phyloP scores from a whole-genome alignment of 2,113 vertebrate species.

The Passer montanus region DNA sequence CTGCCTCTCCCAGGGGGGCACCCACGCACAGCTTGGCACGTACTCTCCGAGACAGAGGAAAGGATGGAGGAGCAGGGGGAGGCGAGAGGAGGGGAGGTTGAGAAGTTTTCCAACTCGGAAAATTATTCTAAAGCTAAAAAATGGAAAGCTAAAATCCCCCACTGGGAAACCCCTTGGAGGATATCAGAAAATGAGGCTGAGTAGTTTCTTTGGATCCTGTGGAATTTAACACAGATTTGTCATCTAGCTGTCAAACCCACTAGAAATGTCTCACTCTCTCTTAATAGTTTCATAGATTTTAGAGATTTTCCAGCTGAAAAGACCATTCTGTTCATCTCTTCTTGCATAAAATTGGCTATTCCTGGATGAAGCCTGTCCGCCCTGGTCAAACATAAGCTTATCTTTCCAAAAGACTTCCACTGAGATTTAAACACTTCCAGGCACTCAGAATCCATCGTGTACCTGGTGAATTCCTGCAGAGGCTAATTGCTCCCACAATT shows the following conservation, averaged over 20 bases:
- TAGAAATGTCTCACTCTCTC: slow-evolving; percentile 41
- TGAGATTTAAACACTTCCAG: neutral
- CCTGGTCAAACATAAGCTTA: neutral
- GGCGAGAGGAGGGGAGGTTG: neutral
- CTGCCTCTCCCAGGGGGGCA: neutral
- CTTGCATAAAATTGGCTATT: slow-evolving; percentile 10
- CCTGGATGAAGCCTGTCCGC: neutral
- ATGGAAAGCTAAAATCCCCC: neutral
- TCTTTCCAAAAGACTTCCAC: neutral
- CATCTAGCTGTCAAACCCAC: slow-evolving; percentile 44
- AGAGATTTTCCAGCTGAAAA: slow-evolving; percentile 44
- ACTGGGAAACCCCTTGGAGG: slow-evolving; percentile 27
- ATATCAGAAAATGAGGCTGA: neutral
- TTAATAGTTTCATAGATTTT: slow-evolving; percentile 45
- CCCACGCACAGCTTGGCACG: neutral
- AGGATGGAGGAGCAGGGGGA: neutral
- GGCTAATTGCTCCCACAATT: slow-evolving; percentile 28
- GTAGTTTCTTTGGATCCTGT: slow-evolving; percentile 10
- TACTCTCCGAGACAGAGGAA: neutral
- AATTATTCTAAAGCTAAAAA: neutral
- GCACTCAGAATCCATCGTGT: neutral
- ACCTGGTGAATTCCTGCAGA: neutral
- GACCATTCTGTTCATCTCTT: slow-evolving; percentile 7
- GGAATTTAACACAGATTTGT: slow-evolving; percentile 48
- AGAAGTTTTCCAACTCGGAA: neutral